Evolutionary conservation across 2,888 invertebrate genomes (phyloP).

Genomic region (Thelaira solivaga): DNA sequence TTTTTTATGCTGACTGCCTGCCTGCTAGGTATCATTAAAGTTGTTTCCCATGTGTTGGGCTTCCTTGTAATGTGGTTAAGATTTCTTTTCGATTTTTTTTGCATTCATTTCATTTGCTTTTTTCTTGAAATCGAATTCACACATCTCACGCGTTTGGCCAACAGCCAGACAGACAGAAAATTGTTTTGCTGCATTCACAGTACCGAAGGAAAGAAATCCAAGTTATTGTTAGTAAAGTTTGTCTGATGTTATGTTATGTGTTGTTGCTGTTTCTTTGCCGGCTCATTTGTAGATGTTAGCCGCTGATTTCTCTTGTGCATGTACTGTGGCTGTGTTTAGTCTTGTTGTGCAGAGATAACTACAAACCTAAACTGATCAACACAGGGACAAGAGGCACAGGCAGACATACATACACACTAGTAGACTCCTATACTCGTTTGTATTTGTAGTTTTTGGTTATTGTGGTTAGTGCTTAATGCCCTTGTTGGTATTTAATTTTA

Average conservation of each 20-base stretch:
- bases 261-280: constrained; percentile 46
- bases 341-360: constrained; percentile 23
- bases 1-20: background rate
- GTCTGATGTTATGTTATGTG: constrained; percentile 54
- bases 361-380: constrained; percentile 21
- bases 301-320: constrained; percentile 56
- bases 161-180: constrained; percentile 37
- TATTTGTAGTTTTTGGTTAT: constrained; percentile 41
- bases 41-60: constrained; percentile 60
- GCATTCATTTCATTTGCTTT: constrained; percentile 45
- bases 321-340: constrained; percentile 32
- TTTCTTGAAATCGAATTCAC: constrained; percentile 58
- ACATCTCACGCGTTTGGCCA: constrained; percentile 58
- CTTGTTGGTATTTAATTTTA: constrained; percentile 62
- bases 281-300: constrained; percentile 61
- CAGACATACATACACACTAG: background rate
- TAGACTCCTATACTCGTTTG: no score
- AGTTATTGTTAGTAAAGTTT: constrained; percentile 55
- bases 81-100: constrained; percentile 33
- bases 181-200: constrained; percentile 5
- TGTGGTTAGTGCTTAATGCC: constrained; percentile 58
- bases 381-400: background rate
- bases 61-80: constrained; percentile 60
- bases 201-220: constrained; percentile 46
- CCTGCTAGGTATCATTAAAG: constrained; percentile 39